phyloP scores from a whole-genome alignment of 2,888 invertebrate genomes.

The Pollenia labialis region DNA sequence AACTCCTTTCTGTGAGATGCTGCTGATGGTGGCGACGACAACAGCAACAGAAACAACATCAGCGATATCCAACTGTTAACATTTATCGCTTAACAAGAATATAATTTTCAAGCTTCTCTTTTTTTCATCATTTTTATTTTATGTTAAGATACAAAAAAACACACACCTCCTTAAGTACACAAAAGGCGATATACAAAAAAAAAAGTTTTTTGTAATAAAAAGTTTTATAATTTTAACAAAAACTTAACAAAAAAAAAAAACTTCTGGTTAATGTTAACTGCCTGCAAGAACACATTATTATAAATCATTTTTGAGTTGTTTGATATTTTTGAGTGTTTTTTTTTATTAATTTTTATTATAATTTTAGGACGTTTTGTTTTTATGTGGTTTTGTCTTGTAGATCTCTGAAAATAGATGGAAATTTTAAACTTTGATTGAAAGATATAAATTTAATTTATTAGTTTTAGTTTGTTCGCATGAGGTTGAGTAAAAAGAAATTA shows the following conservation, averaged over 20 bases:
- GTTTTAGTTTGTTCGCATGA: constrained; percentile 3
- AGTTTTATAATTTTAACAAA: constrained; percentile 50
- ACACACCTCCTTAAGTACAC: constrained; percentile 28
- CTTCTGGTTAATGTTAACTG: constrained; percentile 71
- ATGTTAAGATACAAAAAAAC: background rate
- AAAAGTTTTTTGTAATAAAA: constrained; percentile 48
- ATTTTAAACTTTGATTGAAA: constrained; percentile 56
- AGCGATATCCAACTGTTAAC: constrained; percentile 73
- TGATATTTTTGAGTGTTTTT: constrained; percentile 50
- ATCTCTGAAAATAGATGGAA: constrained; percentile 62
- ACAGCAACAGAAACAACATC: constrained; percentile 21
- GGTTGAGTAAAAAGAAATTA: background rate
- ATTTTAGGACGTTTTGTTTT: constrained; percentile 41
- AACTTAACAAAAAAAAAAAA: constrained; percentile 25
- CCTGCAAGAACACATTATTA: constrained; percentile 66
- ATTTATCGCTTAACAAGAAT: constrained; percentile 72
- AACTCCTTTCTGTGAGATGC: constrained; percentile 6
- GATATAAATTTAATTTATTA: constrained; percentile 61
- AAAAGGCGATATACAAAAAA: background rate
- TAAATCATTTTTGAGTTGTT: constrained; percentile 71
- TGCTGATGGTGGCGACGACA: too few relatives aligned
- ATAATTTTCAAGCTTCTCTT: constrained; percentile 69
- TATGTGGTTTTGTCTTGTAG: constrained; percentile 16
- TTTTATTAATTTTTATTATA: constrained; percentile 39
- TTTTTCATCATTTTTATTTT: background rate